Conservation (phyloP, 2,113 vertebrate species). For the human region DNA sequence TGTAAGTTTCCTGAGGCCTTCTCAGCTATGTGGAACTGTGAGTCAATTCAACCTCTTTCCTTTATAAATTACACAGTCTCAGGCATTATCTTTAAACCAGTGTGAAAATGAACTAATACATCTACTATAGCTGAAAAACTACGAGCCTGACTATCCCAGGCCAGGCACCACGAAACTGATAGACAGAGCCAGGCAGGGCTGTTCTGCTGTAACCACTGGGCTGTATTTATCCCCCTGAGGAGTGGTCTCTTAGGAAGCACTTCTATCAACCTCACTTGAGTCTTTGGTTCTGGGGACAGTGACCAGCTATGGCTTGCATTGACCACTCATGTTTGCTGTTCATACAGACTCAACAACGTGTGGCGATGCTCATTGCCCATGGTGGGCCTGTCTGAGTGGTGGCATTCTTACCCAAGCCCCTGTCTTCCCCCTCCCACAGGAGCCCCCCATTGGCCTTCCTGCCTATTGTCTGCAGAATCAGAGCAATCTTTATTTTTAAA, state of each 20-base stretch:
- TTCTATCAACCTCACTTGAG: background rate
- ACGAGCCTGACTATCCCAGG: background rate
- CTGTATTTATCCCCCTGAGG: background rate
- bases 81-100: no score
- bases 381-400: background rate
- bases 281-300: background rate
- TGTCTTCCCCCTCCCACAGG: background rate
- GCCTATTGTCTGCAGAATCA: background rate
- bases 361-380: rapidly evolving
- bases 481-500: background rate
- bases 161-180: background rate
- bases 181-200: background rate
- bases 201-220: background rate
- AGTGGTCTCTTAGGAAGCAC: background rate
- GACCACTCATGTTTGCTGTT: background rate
- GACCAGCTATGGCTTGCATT: background rate
- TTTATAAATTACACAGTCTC: no score
- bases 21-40: no score
- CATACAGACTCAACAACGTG: background rate
- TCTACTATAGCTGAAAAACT: background rate
- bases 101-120: no score
- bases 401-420: background rate
- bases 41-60: no score
- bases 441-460: background rate
- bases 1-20: no score